These are phyloP conservation scores for Chlamydotis undulata DNA, from an alignment of 2,113 vertebrate genomes.

Conservation along the genomic window DNA sequence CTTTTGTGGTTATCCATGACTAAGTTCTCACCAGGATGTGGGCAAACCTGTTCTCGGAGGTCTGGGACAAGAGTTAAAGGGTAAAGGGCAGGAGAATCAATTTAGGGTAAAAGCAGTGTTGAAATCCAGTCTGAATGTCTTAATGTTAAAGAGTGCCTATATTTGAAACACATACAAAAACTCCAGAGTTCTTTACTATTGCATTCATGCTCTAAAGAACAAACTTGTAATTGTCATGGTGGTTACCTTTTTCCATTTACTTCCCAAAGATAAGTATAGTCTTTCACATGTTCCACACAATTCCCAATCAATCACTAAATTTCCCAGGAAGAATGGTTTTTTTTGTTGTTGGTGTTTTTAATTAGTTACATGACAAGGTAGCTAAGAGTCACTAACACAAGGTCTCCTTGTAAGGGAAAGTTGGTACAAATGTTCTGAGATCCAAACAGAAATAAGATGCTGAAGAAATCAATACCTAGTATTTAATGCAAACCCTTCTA, in stretches of 20 bases:
- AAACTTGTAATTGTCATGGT: background rate
- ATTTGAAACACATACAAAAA: background rate
- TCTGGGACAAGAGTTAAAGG: background rate
- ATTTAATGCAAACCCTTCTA: slow-evolving; percentile 9
- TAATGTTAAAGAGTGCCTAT: background rate
- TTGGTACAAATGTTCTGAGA: background rate
- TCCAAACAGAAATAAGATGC: slow-evolving; percentile 6
- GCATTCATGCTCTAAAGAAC: background rate
- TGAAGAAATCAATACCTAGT: slow-evolving; percentile 23
- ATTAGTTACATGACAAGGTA: background rate
- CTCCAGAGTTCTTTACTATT: background rate
- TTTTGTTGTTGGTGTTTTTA: background rate
- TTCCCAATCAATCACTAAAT: background rate
- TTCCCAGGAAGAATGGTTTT: background rate
- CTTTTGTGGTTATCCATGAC: background rate
- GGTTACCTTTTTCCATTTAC: background rate
- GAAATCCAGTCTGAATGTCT: background rate
- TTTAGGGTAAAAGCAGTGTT: background rate
- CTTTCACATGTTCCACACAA: background rate
- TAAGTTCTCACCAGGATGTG: background rate
- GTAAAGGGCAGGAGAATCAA: background rate
- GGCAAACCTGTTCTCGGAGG: background rate
- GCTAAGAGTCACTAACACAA: background rate
- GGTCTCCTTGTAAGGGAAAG: background rate
- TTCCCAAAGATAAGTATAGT: background rate